Evolutionary conservation across 2,113 vertebrate species (phyloP).

Genomic region (Alosa alosa): DNA sequence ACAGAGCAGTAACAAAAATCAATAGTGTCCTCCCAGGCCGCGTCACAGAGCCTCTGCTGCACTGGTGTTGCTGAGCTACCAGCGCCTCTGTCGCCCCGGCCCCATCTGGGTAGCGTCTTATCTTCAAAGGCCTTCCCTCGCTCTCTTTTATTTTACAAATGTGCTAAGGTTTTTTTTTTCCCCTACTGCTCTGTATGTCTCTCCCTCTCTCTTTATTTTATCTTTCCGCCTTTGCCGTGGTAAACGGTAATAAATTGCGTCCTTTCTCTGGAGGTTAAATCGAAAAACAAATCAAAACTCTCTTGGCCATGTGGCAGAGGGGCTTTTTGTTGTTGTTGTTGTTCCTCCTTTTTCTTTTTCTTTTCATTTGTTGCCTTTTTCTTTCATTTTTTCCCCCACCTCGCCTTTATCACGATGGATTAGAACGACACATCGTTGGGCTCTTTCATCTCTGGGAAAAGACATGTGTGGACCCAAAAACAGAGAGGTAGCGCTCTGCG

Average conservation of each 20-base stretch:
- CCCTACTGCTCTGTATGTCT: conserved; percentile 37
- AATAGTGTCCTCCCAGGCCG: conserved; percentile 51
- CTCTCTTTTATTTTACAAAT: conserved; percentile 27
- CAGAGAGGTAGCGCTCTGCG: conserved; percentile 55
- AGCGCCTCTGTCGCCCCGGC: background rate
- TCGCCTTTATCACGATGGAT: conserved; percentile 59
- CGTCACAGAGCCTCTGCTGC: conserved; percentile 42
- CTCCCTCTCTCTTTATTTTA: conserved; percentile 20
- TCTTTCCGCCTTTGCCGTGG: conserved; percentile 29
- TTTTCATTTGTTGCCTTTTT: conserved; percentile 26
- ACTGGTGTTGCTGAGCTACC: conserved; percentile 29
- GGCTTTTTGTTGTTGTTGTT: conserved; percentile 22
- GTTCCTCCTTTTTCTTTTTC: conserved; percentile 31
- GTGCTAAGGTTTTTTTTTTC: conserved; percentile 44
- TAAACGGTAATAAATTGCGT: conserved; percentile 50
- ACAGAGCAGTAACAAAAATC: conserved; percentile 49
- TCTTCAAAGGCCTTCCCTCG: conserved; percentile 43
- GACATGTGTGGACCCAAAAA: conserved; percentile 55
- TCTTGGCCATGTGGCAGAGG: conserved; percentile 23
- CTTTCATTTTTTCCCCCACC: conserved; percentile 16
- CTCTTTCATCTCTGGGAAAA: conserved; percentile 61
- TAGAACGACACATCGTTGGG: conserved; percentile 47
- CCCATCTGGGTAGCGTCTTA: conserved; percentile 35
- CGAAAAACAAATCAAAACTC: conserved; percentile 54
- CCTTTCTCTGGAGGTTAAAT: conserved; percentile 57